Evolutionary conservation across 2,888 invertebrate genomes (phyloP), one percentile per base, ranked within the genome.

Genomic region (Diogma glabrata): DNA sequence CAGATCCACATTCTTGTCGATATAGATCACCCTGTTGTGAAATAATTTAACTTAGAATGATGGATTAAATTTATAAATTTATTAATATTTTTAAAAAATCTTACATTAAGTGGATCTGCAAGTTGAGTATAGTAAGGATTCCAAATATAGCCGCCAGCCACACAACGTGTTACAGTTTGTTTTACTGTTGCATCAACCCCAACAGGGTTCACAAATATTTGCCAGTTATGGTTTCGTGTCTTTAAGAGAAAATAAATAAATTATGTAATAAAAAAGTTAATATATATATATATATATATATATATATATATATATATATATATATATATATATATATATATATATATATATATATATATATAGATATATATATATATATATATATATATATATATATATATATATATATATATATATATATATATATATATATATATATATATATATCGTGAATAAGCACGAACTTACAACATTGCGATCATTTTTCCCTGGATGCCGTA

Each of bases 131-230:
- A 91, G 71, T 79, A 87, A 0, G 92, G 92, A 75, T 92, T 92
- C 91, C 91, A 92, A 10, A 85, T 77, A 63, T 90, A 92, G 7
- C 93, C 93, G 20, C 87, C 90, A 2, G 93, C 92, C 8, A 90
- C 88, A 66, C 93, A 93, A 57, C 93, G 76, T 1, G 89, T 87
- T 57, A 73, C 72, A 53, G 84, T 80, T 30, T 84, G 82, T 65
- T 82, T 77, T 6, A 92, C 91, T 0, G 87, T 78, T 1, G 92
- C 92, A 72, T 93, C 93, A 51, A 91, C 90, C 1, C 90, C 91
- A 43, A 93, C 87, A 0, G 89, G 85, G 72, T 92, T 93, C 30
- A 93, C 92, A 66, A 80, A 93, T 59, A 93, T 84, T 49, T 87
- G 85, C 92, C 92, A 93, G 60, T 86, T 81, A 69, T 93, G 93